Evolutionary conservation across 2,888 invertebrate species (phyloP).

Genomic region (Siphlonurus alternatus): DNA sequence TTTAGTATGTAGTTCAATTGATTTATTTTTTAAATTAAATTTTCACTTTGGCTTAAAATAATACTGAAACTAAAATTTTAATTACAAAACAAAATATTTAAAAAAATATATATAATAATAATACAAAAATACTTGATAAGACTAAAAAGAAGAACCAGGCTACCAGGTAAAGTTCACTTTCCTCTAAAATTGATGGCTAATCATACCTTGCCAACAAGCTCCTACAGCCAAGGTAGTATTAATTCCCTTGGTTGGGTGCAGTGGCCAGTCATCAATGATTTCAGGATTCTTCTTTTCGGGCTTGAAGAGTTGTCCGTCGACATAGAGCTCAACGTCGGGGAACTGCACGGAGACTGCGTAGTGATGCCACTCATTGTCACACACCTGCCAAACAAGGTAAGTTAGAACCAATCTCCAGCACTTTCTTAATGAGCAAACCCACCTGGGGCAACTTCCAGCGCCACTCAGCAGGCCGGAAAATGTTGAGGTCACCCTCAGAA

Average conservation of each 20-base stretch:
- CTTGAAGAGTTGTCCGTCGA: slow-evolving; percentile 66
- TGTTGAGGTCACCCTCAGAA: slow-evolving; percentile 81
- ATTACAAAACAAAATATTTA: too few relatives aligned
- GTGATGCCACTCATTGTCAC: slow-evolving; percentile 98
- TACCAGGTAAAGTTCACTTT: too few relatives aligned
- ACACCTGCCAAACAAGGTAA: slow-evolving; percentile 37
- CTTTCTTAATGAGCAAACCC: slow-evolving; percentile 12
- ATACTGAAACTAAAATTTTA: too few relatives aligned
- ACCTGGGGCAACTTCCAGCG: slow-evolving; percentile 92
- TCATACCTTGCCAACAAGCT: slow-evolving; percentile 83
- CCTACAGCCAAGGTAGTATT: slow-evolving; percentile 90
- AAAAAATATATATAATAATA: too few relatives aligned
- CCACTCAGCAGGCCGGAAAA: slow-evolving; percentile 96
- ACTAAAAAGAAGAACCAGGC: too few relatives aligned
- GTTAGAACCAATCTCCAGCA: not conserved
- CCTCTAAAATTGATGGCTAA: too few relatives aligned
- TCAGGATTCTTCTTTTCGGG: slow-evolving; percentile 71
- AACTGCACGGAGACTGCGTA: slow-evolving; percentile 88
- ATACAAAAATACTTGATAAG: too few relatives aligned
- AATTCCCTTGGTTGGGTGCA: slow-evolving; percentile 86
- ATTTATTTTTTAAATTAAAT: not conserved
- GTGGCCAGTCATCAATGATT: slow-evolving; percentile 97
- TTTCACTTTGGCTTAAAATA: too few relatives aligned
- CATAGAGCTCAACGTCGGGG: slow-evolving; percentile 71
- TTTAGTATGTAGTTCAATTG: not conserved